Evolutionary conservation across 1,140 invertebrate genomes (phyloP), one percentile per base, ranked within the genome.

Genomic region (Bombus vancouverensis): DNA sequence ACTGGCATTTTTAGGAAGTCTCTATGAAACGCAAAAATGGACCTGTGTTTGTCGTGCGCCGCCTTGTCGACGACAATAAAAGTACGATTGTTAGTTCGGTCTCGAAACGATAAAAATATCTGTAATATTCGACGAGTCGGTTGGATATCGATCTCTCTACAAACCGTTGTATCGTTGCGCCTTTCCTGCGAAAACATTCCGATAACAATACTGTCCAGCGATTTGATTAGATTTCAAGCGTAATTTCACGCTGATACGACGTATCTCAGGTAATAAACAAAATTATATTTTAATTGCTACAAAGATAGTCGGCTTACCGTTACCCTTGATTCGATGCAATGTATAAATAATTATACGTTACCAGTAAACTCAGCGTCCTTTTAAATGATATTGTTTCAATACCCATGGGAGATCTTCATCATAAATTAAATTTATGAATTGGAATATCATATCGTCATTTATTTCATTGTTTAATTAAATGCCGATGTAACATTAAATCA

Each of bases 1-100:
- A 80, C 65, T 44, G 59, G 22, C 34, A 18, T 70, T 80, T 70
- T 37, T 57, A 80, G 66, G 18, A 39, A 57, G 44, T 70, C 22
- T 15, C 37, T 66, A 15, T 34, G 65, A 80, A 80, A 22, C 66
- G 25, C n/a, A 18, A 37, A 79, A 79, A 53, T 22, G 22, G 5
- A 0, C 13, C 32, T 22, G 32, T 47, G 22, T 15, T n/a, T 80
- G 65, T 53, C 34, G n/a, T 6, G 8, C 47, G 25, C 3, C 25
- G 22, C 25, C 12, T 47, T 28, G n/a, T 32, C n/a, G 28, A 10
- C 47, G 28, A 22, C 34, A 28, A 42, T 65, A 39, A 66, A 78
- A 25, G 39, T 22, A n/a, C 44, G 22, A 18, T 62, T 12, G 6
- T 25, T 10, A 8, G 15, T 18, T 32, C 15, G 37, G 37, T 70